A percentile compares a stretch with the other conserved stretches of the same genome.
Evolutionary conservation across 2,888 invertebrate genomes (phyloP).

Genomic region (Lithophane semibrunnea): DNA sequence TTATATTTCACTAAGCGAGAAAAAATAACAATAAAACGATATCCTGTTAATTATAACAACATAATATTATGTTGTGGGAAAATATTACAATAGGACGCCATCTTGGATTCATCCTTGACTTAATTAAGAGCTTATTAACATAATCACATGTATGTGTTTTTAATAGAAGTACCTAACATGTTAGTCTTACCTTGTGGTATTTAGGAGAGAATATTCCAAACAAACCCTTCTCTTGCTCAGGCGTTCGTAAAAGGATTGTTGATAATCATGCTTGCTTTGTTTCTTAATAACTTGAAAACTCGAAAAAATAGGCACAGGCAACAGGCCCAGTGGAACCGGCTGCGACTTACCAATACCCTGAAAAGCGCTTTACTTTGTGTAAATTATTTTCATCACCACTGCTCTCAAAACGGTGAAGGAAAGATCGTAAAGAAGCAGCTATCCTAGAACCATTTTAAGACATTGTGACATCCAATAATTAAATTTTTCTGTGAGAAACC

Average conservation of each 20-base stretch:
- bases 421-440: not conserved
- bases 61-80: constrained; percentile 58
- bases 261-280: not conserved
- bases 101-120: constrained; percentile 57
- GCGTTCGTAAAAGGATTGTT: not conserved
- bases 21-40: constrained; percentile 58
- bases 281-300: not conserved
- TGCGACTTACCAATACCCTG: not conserved
- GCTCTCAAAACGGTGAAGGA: not conserved
- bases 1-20: constrained; percentile 45
- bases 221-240: not conserved
- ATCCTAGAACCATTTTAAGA: too few species aligned
- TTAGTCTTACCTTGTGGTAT: constrained; percentile 26
- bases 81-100: constrained; percentile 55
- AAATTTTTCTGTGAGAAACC: not conserved
- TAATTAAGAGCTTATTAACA: constrained; percentile 35
- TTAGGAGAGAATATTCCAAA: not conserved
- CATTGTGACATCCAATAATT: not conserved
- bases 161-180: constrained; percentile 9
- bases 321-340: not conserved
- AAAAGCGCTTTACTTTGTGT: not conserved
- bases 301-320: not conserved
- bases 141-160: constrained; percentile 38
- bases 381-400: not conserved
- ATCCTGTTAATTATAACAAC: constrained; percentile 56